Evolutionary conservation across 2,113 vertebrate species (phyloP).

Genomic region (Limanda limanda): DNA sequence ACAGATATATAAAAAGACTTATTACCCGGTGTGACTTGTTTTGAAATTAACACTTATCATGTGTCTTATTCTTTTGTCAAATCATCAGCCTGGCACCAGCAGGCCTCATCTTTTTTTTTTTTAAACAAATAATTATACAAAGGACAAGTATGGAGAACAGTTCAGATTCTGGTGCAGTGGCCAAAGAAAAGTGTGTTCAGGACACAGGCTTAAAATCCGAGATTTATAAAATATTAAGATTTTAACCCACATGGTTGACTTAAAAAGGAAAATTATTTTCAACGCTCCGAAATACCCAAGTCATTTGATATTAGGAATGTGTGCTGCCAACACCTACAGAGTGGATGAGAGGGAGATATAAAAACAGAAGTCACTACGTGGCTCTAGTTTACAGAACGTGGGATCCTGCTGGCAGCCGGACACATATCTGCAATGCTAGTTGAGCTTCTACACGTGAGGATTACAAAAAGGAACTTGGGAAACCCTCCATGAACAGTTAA

Average conservation of each 20-base stretch:
- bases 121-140: constrained; percentile 8
- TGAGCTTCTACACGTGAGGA: constrained; percentile 56
- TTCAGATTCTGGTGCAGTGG: constrained; percentile 9
- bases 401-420: constrained; percentile 40
- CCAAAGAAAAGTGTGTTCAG: background rate
- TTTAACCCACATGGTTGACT: background rate
- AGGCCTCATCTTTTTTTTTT: constrained; percentile 9
- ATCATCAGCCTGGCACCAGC: constrained; percentile 31
- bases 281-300: constrained; percentile 27
- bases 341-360: constrained; percentile 36
- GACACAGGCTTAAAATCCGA: constrained; percentile 19
- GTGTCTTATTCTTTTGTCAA: constrained; percentile 10
- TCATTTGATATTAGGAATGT: constrained; percentile 51
- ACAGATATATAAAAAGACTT: constrained; percentile 1
- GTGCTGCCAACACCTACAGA: constrained; percentile 46
- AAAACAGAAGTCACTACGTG: constrained; percentile 56
- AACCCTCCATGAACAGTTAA: constrained; percentile 67
- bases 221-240: constrained; percentile 36
- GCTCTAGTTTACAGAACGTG: constrained; percentile 60
- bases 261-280: background rate
- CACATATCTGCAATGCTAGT: constrained; percentile 43
- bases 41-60: constrained; percentile 27
- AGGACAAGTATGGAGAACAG: constrained; percentile 2
- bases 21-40: constrained; percentile 14
- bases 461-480: constrained; percentile 50